Evolutionary conservation across 2,797 vertebrate species (phyloP).

Genomic region (Etheostoma nigrum): DNA sequence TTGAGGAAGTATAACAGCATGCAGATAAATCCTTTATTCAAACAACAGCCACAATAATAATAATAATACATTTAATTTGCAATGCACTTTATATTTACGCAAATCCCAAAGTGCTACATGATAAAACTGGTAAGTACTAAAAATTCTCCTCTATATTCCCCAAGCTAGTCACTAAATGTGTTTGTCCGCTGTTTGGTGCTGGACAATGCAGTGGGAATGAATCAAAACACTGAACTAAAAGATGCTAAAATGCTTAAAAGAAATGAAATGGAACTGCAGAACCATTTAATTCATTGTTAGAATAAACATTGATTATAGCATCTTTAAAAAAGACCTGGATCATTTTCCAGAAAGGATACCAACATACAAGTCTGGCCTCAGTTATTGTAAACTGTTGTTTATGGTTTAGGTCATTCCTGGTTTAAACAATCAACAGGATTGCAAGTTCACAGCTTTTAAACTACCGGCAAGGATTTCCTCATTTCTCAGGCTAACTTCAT

Average conservation of each 20-base stretch:
- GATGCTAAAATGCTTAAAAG: no score
- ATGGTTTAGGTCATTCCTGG: neutral
- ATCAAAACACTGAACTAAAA: no score
- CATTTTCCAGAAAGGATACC: neutral
- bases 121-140: no score
- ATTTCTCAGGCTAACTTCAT: neutral
- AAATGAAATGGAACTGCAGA: no score
- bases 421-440: neutral
- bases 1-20: neutral
- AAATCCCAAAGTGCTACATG: no score
- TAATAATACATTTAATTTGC: no score
- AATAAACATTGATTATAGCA: no score
- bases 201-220: no score
- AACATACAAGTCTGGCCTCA: neutral
- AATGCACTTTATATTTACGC: no score
- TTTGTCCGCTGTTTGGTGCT: neutral
- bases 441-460: neutral
- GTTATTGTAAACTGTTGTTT: neutral
- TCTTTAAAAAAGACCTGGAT: no score
- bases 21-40: neutral
- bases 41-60: neutral
- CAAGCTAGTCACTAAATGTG: neutral
- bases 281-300: no score
- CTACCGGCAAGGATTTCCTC: neutral
- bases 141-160: slow-evolving; percentile 4